These are phyloP conservation scores for Agraylea sexmaculata DNA, from an alignment of 1,140 invertebrate genomes.

Conservation along the genomic window DNA sequence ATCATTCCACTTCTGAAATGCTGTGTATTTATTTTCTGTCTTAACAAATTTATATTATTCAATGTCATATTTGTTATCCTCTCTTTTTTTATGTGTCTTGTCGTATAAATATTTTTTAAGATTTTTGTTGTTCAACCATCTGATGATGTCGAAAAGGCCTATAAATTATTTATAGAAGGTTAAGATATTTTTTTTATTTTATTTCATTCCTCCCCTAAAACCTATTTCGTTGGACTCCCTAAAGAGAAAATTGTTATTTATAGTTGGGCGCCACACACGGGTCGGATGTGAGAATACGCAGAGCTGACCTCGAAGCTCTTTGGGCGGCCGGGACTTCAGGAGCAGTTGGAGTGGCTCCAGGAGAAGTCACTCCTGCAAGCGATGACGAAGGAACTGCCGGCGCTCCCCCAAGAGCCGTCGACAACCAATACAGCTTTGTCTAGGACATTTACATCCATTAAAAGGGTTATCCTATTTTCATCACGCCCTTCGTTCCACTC, in stretches of 20 bases:
- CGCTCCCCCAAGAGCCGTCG: slow-evolving; percentile 39
- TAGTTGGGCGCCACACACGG: slow-evolving; percentile 34
- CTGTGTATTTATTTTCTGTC: too few relatives aligned
- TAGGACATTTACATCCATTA: too few relatives aligned
- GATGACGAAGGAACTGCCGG: slow-evolving; percentile 25
- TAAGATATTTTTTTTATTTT: slow-evolving; percentile 9
- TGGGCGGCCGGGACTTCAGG: slow-evolving; percentile 23
- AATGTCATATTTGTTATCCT: too few relatives aligned
- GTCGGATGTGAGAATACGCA: slow-evolving; percentile 34
- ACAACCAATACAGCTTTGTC: slow-evolving; percentile 56
- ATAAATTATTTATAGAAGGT: slow-evolving; percentile 13
- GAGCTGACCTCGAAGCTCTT: slow-evolving; percentile 34
- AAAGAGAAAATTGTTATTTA: slow-evolving; percentile 10
- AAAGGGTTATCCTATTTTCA: too few relatives aligned
- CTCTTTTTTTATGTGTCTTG: too few relatives aligned
- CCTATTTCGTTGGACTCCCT: slow-evolving; percentile 7
- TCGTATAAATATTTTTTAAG: too few relatives aligned
- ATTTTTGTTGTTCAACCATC: too few relatives aligned
- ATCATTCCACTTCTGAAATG: too few relatives aligned
- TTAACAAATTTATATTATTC: too few relatives aligned
- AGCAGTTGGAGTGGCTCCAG: not conserved
- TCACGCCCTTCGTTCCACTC: too few relatives aligned
- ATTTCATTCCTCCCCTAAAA: slow-evolving; percentile 8
- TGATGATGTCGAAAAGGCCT: too few relatives aligned
- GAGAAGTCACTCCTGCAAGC: slow-evolving; percentile 19